Percentiles rank a stretch among this genome's conserved stretches.
These are phyloP conservation scores for Odontocolon sp. DNA, from an alignment of 2,888 invertebrate genomes.

Conservation along the genomic window DNA sequence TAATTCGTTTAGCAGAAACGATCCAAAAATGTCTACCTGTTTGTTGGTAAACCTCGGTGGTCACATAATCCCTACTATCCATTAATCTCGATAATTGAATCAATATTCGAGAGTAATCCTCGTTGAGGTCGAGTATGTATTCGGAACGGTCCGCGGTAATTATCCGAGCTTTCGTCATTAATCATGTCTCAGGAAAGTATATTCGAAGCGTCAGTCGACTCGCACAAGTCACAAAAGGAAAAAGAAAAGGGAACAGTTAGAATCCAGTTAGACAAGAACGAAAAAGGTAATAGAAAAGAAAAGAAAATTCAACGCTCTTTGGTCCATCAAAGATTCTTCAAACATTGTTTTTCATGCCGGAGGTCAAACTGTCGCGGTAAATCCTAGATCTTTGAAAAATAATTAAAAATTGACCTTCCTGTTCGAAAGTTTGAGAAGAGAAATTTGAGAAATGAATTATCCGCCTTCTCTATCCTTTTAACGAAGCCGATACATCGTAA, in stretches of 20 bases:
- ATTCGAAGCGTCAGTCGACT: slow-evolving; percentile 20
- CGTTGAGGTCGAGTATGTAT: slow-evolving; percentile 60
- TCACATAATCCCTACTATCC: slow-evolving; percentile 67
- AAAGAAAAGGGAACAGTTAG: slow-evolving; percentile 2
- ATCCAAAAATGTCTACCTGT: not conserved
- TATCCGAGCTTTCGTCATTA: slow-evolving; percentile 64
- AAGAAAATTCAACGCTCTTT: not conserved
- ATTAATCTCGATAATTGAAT: slow-evolving; percentile 79
- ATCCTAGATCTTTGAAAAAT: not conserved
- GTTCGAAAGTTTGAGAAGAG: not conserved
- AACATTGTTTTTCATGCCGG: not conserved
- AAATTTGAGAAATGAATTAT: slow-evolving; percentile 9
- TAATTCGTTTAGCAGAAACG: slow-evolving; percentile 48
- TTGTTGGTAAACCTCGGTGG: slow-evolving; percentile 45
- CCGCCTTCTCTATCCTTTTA: not conserved
- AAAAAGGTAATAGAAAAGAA: not conserved
- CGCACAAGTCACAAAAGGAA: not conserved
- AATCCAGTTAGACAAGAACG: not conserved
- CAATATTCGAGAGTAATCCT: slow-evolving; percentile 71
- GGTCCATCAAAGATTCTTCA: not conserved
- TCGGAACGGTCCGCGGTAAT: slow-evolving; percentile 69
- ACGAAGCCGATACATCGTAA: not conserved
- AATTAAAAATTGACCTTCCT: not conserved
- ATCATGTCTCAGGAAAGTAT: slow-evolving; percentile 62
- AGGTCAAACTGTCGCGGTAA: not conserved